These are phyloP conservation scores for Holotrichia oblita DNA, from an alignment of 1,140 invertebrate species.

Conservation along the genomic window DNA sequence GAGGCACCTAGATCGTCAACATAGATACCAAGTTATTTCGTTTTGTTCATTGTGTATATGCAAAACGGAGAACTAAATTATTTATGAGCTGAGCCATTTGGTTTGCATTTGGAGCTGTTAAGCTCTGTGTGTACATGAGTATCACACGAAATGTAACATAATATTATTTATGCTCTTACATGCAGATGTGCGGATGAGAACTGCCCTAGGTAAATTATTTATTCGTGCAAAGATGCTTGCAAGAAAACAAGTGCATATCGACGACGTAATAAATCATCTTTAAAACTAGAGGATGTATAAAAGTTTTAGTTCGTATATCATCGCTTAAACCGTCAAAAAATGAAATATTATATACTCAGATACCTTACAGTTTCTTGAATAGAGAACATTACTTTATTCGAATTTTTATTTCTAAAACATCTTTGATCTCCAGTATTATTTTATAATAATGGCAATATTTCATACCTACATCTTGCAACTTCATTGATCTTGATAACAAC, in stretches of 20 bases:
- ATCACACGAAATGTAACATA: neutral
- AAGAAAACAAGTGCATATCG: neutral
- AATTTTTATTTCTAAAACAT: no score
- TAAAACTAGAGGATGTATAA: conserved; percentile 12
- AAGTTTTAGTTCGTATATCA: neutral
- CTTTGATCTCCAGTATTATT: no score
- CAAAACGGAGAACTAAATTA: conserved; percentile 27
- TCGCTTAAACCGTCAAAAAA: neutral
- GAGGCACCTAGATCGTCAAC: conserved; percentile 18
- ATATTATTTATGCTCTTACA: conserved; percentile 30
- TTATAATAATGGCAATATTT: no score
- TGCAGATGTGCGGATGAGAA: neutral
- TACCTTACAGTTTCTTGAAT: no score
- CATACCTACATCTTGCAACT: no score
- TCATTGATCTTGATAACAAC: no score
- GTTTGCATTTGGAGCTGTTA: conserved; percentile 5
- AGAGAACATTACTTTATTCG: no score
- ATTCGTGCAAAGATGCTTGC: neutral
- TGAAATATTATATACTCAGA: neutral
- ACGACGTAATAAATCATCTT: neutral
- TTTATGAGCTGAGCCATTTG: conserved; percentile 14
- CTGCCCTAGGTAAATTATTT: neutral
- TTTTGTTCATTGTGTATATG: conserved; percentile 29
- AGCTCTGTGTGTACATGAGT: neutral
- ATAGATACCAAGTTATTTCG: neutral